Base-by-base conservation (phyloP, 2,113 vertebrate species). In the Columbina picui region DNA sequence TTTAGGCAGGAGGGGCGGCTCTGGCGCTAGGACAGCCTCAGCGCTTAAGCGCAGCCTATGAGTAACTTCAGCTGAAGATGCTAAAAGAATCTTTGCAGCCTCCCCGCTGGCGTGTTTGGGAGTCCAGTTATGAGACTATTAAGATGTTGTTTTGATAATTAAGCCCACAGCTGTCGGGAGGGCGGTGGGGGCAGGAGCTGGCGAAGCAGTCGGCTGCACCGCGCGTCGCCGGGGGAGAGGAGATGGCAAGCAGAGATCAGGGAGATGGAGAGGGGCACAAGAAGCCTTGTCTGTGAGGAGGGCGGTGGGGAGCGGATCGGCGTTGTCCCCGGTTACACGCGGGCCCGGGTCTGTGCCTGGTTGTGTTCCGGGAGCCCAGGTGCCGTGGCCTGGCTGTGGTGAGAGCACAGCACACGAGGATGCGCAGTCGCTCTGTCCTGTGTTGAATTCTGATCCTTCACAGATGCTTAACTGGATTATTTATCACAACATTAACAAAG, bases 81-180 rank as follows among this genome's bases (percentile, higher is more conserved):
- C 98, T 97, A 96, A 93, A 98, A 97, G 97, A 96, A 97, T 95
- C 90, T 95, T 97, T 87, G 84, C 73, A 75, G 97, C 97, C 97
- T 97, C 97, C 98, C 97, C 1, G 3, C 97, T 97, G 97, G 97
- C 90, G 20, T 97, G 97, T 98, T 98, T 97, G 96, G 94, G 97
- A 98, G 97, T 94, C 97, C 95, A 74, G 98, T 98, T 98, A 98
- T 97, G 97, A 98, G 98, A 98, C 98, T 98, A 98, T 98, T 98
- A 98, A 98, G 98, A 98, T 98, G 98, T 98, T 98, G 98, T 98
- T 98, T 98, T 98, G 98, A 98, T 98, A 98, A 98, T 98, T 98
- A 98, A 98, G 98, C 97, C 97, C 97, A 97, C 98, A 98, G 98
- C 98, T 98, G 98, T 98, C 98, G 96, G 19, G 97, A 98, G 98